Evolutionary conservation across 2,113 vertebrate genomes (phyloP).

Genomic region (Sander vitreus): DNA sequence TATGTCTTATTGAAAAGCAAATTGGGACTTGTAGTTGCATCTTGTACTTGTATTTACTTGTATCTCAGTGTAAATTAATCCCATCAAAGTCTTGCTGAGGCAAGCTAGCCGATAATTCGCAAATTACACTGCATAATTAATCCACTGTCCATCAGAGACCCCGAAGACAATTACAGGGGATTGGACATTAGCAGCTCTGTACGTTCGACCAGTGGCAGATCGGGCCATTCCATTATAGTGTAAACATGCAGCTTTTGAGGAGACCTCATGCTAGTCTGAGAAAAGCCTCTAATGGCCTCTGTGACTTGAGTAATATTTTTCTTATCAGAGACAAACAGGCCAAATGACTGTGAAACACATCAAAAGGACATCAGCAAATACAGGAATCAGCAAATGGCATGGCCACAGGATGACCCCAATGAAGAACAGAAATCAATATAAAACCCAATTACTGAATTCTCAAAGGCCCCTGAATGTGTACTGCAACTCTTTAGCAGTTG

Average conservation of each 20-base stretch:
- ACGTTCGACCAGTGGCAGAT: conserved; percentile 53
- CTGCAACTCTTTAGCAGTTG: conserved; percentile 33
- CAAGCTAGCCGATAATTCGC: conserved; percentile 64
- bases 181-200: conserved; percentile 64
- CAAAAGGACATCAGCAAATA: conserved; percentile 69
- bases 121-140: conserved; percentile 73
- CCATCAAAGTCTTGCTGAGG: conserved; percentile 48
- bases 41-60: conserved; percentile 54
- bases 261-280: conserved; percentile 50
- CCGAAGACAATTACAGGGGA: conserved; percentile 65
- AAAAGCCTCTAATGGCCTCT: conserved; percentile 62
- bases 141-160: conserved; percentile 62
- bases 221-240: conserved; percentile 61
- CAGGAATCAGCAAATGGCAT: conserved; percentile 59
- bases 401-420: conserved; percentile 68
- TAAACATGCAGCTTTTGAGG: conserved; percentile 48
- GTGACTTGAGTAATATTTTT: conserved; percentile 69
- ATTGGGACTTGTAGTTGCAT: conserved; percentile 41
- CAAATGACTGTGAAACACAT: conserved; percentile 74
- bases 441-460: conserved; percentile 26
- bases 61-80: conserved; percentile 58
- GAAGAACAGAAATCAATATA: conserved; percentile 62
- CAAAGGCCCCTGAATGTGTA: conserved; percentile 46
- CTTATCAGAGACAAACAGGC: conserved; percentile 73
- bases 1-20: conserved; percentile 44